These are phyloP conservation scores for Anseranas semipalmata DNA, from an alignment of 2,113 vertebrate genomes.

Conservation along the genomic window DNA sequence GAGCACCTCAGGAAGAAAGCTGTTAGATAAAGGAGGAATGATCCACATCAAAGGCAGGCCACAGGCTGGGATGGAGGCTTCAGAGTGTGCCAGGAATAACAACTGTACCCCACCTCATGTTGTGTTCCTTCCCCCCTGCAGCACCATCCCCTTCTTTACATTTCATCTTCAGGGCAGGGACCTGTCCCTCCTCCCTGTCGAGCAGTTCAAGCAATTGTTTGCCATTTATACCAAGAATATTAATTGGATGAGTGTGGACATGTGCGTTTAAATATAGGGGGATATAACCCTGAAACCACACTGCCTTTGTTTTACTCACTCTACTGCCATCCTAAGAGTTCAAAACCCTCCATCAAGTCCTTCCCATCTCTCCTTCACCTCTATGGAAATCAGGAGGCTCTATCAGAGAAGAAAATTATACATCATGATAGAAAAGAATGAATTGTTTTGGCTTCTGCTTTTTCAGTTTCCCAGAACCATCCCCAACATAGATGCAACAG, in stretches of 20 bases:
- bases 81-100: slow-evolving; percentile 45
- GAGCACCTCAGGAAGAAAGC: slow-evolving; percentile 6
- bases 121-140: background rate
- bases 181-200: background rate
- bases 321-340: background rate
- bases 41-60: slow-evolving; percentile 45
- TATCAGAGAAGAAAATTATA: background rate
- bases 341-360: background rate
- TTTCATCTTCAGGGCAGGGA: slow-evolving; percentile 21
- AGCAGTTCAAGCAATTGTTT: slow-evolving; percentile 1
- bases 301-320: background rate
- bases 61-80: slow-evolving; percentile 38
- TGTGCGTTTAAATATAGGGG: background rate
- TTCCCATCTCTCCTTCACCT: background rate
- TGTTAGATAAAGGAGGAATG: slow-evolving; percentile 21
- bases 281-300: background rate
- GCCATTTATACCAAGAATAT: background rate
- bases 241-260: background rate
- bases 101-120: slow-evolving; percentile 7
- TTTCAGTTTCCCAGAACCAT: background rate
- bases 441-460: background rate
- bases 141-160: background rate
- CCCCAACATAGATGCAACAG: background rate
- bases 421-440: background rate
- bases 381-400: background rate